phyloP scores from a whole-genome alignment of 2,888 invertebrate species.

The Catonia carolina region DNA sequence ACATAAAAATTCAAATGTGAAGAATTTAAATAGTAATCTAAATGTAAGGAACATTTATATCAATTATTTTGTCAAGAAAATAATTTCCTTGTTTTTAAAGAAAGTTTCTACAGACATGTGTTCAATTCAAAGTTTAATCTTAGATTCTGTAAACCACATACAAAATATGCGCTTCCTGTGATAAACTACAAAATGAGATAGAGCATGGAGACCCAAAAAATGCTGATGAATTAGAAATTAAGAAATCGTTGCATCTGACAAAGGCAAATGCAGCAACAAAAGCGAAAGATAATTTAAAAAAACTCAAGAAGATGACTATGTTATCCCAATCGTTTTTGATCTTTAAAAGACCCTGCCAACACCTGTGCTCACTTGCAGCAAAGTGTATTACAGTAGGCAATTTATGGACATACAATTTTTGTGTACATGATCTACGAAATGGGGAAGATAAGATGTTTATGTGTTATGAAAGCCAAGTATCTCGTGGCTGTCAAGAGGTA shows the following conservation, averaged over 20 bases:
- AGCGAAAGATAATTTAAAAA: background rate
- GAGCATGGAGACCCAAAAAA: slow-evolving; percentile 5
- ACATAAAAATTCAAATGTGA: background rate
- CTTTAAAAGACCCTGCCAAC: slow-evolving; percentile 13
- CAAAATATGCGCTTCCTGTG: slow-evolving; percentile 1
- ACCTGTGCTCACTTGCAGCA: slow-evolving; percentile 1
- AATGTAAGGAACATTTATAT: slow-evolving; percentile 16
- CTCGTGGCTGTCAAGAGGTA: slow-evolving; percentile 1
- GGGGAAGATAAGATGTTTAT: slow-evolving; percentile 6
- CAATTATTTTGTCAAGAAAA: slow-evolving; percentile 9
- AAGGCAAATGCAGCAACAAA: slow-evolving; percentile 10
- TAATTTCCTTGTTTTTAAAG: slow-evolving; percentile 1
- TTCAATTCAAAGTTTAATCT: slow-evolving; percentile 19
- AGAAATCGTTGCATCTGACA: slow-evolving; percentile 12
- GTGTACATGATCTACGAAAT: slow-evolving; percentile 3
- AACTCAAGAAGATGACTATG: background rate
- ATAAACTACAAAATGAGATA: slow-evolving; percentile 7
- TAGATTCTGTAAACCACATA: slow-evolving; percentile 3
- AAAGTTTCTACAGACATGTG: slow-evolving; percentile 10
- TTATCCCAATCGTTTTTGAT: slow-evolving; percentile 5
- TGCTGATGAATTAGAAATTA: background rate
- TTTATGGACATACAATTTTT: slow-evolving; percentile 6
- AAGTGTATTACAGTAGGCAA: slow-evolving; percentile 5
- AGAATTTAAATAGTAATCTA: background rate
- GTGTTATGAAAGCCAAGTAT: slow-evolving; percentile 11